phyloP scores from a whole-genome alignment of 2,797 vertebrate genomes.

The Danio albolineatus region DNA sequence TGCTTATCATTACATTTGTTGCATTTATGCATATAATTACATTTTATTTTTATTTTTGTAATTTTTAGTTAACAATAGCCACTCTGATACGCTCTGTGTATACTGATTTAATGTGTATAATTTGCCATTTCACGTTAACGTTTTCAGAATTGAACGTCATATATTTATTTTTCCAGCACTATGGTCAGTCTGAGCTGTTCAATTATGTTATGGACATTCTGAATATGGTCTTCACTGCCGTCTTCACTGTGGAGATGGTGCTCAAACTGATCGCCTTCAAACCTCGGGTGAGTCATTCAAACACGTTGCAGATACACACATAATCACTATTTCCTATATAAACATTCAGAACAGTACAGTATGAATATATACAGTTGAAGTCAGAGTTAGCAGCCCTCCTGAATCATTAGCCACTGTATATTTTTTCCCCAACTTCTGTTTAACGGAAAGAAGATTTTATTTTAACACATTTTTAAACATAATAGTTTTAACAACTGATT shows the following conservation, averaged over 20 bases:
- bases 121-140: neutral
- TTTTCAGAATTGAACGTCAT: neutral
- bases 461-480: too few species aligned
- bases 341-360: neutral
- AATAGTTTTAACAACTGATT: too few species aligned
- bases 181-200: conserved; percentile 93
- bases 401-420: too few species aligned
- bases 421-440: too few species aligned
- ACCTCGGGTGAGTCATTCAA: conserved; percentile 88
- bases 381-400: too few species aligned
- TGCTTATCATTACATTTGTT: too few species aligned
- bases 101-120: neutral
- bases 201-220: conserved; percentile 98
- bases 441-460: too few species aligned
- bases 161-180: conserved; percentile 81
- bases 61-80: neutral
- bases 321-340: neutral
- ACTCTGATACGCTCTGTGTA: neutral
- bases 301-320: neutral
- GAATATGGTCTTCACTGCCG: conserved; percentile 98
- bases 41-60: neutral
- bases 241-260: conserved; percentile 99
- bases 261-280: conserved; percentile 99
- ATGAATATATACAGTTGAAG: neutral
- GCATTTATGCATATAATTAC: too few species aligned